phyloP scores from a whole-genome alignment of 2,797 vertebrate species.

The Pangasius djambal region DNA sequence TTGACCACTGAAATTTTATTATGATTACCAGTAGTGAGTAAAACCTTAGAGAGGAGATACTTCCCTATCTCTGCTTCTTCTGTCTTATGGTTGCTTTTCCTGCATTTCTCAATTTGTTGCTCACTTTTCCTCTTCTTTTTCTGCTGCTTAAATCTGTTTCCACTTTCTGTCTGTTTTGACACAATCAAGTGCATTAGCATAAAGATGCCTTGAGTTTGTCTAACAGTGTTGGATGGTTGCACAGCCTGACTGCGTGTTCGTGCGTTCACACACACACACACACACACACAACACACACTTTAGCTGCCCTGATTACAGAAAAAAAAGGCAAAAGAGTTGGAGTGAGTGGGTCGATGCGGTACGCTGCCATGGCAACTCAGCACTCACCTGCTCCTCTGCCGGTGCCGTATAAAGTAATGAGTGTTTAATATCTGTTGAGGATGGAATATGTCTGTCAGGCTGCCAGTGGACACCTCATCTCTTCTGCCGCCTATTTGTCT shows the following conservation, averaged over 20 bases:
- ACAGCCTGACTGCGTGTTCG: background rate
- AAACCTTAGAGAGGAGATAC: background rate
- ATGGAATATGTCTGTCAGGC: slow-evolving; percentile 44
- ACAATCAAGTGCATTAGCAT: slow-evolving; percentile 30
- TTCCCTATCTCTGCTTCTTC: background rate
- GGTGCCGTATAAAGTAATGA: slow-evolving; percentile 58
- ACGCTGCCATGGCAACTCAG: slow-evolving; percentile 71
- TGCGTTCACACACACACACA: background rate
- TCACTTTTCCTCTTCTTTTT: slow-evolving; percentile 1
- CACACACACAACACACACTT: background rate
- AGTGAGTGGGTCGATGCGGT: slow-evolving; percentile 61
- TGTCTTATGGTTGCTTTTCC: background rate
- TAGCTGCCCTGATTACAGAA: slow-evolving; percentile 40
- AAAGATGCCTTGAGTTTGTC: slow-evolving; percentile 29
- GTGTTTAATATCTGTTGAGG: slow-evolving; percentile 57
- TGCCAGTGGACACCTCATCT: slow-evolving; percentile 38
- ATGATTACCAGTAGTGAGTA: background rate
- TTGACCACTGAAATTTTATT: background rate
- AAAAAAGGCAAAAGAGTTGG: slow-evolving; percentile 45
- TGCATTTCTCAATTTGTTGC: background rate
- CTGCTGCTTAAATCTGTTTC: background rate
- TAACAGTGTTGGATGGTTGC: slow-evolving; percentile 21
- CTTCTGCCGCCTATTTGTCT: slow-evolving; percentile 3
- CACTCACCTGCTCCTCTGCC: slow-evolving; percentile 65
- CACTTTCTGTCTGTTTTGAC: slow-evolving; percentile 11